Evolutionary conservation across 2,797 vertebrate genomes (phyloP), one percentile per base, ranked within the genome.

Genomic region (Malacoctenus gilli): DNA sequence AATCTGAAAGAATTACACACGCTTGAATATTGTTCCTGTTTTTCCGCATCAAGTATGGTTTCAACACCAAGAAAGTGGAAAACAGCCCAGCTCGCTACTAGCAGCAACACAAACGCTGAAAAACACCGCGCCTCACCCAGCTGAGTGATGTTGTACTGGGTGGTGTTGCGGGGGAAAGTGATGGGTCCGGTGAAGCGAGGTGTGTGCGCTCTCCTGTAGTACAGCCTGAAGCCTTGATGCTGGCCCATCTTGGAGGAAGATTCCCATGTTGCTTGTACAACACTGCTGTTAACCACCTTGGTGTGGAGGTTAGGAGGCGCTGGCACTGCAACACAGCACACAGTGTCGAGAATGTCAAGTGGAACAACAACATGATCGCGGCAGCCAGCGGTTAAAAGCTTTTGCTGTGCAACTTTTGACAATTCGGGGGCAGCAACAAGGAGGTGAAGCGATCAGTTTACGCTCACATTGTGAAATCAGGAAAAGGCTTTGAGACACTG

Each of bases 201-300:
- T 1, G 91, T 84, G 60, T 94, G 94, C 9, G 93, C 93, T 37
- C 94, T 91, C 59, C 95, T 94, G 88, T 96, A 98, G 52, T 89
- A 99, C 0, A 99, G 90, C 71, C 92, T 96, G 92, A 96, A 99
- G 55, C 97, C 97, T 36, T 95, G 89, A 0, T 93, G 94, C 54
- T 94, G 95, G 35, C 94, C 95, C 90, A 96, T 93, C 80, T 97
- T 94, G 28, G 91, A 86, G 67, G 95, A 95, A 19, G 95, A 91
- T 54, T 98, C 96, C 97, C 97, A 99, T 0, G 59, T 81, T 0
- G 92, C 94, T 84, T 95, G 95, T 50, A 98, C 79, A 0, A 94
- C 72, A 0, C 91, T 95, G 84, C 89, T 91, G 84, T 95, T 95
- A 72, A 98, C 63, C 59, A 96, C 93, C 64, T 94, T 94, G 20